Base-by-base conservation (phyloP, 2,113 vertebrate species). In the Thinocorus orbignyianus region DNA sequence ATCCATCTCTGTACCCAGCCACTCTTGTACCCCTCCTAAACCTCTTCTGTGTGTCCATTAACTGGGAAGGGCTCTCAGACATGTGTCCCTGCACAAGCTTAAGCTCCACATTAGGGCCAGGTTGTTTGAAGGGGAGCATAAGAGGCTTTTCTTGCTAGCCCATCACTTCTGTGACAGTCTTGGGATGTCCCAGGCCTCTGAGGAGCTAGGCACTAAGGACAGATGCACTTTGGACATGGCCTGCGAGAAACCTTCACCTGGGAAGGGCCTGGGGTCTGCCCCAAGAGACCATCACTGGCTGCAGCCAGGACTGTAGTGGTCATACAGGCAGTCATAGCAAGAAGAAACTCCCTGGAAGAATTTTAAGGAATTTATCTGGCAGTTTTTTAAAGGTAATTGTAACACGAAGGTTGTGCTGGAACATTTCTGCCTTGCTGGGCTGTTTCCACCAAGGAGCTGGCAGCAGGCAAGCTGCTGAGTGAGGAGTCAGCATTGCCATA, bases 401-500 rank as follows among this genome's bases (percentile, higher is more conserved):
- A 61, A 55, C 17, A 35, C 0, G 25, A 92, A 93, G 92, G 80
- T 76, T 91, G 92, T 84, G 77, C 82, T 93, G 94, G 93, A 96
- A 86, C n/a, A 10, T 58, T 96, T 93, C 69, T 93, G 90, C 86
- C 57, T 94, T 4, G 1, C 93, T 49, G 93, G 79, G 91, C 64
- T 3, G 1, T 81, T 90, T 88, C 49, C 84, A 83, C 41, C 0
- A 15, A 81, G 92, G 88, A 88, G 72, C 90, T 97, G 95, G 96
- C 93, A 84, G 95, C 84, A 35, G 83, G 58, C n/a, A 69, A 96
- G 94, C 93, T 92, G 96, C 92, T 93, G 93, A 96, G 94, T 97
- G 94, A 96, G 87, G 96, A 91, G 83, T 68, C 4, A 13, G 92
- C 5, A 7, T 68, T 94, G 96, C 94, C 97, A 97, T 90, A 92